These are phyloP conservation scores for Manis pentadactyla DNA, from an alignment of 2,797 vertebrate genomes.

Conservation along the genomic window DNA sequence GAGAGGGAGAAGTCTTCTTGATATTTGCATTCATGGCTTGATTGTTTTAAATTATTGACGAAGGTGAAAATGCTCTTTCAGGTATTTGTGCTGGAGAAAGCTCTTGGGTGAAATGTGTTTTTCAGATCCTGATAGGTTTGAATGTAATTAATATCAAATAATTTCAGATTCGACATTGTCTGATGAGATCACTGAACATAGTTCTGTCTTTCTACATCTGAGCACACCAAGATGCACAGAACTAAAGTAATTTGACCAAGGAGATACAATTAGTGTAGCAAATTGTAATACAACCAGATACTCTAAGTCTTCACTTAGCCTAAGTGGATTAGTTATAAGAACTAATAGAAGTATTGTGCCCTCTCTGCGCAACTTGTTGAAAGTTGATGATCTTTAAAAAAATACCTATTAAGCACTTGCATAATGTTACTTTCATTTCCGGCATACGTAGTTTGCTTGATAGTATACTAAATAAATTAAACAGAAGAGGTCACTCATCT, in stretches of 20 bases:
- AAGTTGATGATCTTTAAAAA: background rate
- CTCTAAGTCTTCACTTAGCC: background rate
- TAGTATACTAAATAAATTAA: background rate
- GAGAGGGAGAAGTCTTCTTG: background rate
- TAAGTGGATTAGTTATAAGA: background rate
- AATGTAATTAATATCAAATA: conserved; percentile 6
- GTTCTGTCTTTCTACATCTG: background rate
- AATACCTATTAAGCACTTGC: background rate
- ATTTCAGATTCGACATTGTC: background rate
- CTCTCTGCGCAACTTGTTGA: background rate
- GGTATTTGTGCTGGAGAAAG: background rate
- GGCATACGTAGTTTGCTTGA: background rate
- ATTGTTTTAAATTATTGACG: background rate
- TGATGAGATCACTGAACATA: background rate
- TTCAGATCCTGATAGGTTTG: background rate
- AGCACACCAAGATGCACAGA: background rate
- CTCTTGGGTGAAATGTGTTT: background rate
- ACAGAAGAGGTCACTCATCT: background rate
- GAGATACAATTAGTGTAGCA: background rate
- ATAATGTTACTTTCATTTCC: background rate
- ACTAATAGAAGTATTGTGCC: background rate
- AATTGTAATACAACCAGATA: background rate
- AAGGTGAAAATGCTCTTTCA: background rate
- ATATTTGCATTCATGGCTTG: background rate
- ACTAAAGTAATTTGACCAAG: background rate